Conservation (phyloP, 2,888 invertebrate genomes). For the Campoletis raptor region DNA sequence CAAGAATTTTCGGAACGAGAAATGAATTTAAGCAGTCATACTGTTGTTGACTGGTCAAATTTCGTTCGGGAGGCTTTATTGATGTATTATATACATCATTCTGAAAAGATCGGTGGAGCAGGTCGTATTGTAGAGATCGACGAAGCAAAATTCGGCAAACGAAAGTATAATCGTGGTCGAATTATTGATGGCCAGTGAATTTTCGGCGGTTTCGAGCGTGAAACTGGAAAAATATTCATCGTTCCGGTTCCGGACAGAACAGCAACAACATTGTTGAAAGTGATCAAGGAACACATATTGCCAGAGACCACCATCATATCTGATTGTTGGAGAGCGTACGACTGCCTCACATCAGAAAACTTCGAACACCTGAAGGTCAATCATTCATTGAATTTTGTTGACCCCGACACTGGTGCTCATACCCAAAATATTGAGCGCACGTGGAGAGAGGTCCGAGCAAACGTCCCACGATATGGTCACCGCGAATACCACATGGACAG, state of each 20-base stretch:
- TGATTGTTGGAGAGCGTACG: conserved; percentile 76
- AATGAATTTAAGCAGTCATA: conserved; percentile 15
- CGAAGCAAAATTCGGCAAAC: conserved; percentile 31
- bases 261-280: conserved; percentile 56
- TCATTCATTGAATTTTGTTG: conserved; percentile 54
- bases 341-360: conserved; percentile 68
- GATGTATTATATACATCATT: neutral
- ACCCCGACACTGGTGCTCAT: conserved; percentile 59
- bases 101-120: conserved; percentile 13
- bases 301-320: conserved; percentile 72
- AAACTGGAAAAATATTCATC: conserved; percentile 47
- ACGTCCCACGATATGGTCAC: conserved; percentile 63
- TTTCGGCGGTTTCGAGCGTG: conserved; percentile 25
- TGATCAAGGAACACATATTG: conserved; percentile 69
- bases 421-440: conserved; percentile 71
- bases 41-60: conserved; percentile 8
- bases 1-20: conserved; percentile 1
- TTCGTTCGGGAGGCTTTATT: conserved; percentile 2
- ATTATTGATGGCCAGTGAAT: conserved; percentile 30
- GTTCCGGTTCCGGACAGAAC: conserved; percentile 59
- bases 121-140: conserved; percentile 5
- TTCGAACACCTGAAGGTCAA: conserved; percentile 72
- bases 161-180: conserved; percentile 36
- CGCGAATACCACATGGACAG: conserved; percentile 34
- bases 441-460: conserved; percentile 67